Percentiles rank a stretch among this genome's conserved stretches.
phyloP scores from a whole-genome alignment of 2,797 vertebrate genomes.

The Siniperca obscura region DNA sequence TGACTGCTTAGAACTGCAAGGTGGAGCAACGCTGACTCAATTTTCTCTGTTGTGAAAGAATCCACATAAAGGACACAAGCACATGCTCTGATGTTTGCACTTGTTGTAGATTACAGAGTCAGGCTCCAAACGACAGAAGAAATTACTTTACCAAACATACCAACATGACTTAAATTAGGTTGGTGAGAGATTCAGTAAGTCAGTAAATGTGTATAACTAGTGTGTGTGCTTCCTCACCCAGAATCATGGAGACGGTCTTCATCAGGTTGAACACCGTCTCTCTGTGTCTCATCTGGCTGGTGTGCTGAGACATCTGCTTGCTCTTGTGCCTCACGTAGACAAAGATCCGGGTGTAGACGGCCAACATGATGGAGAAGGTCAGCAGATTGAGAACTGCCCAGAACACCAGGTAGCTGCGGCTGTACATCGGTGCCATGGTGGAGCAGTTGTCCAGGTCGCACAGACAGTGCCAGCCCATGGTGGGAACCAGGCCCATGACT shows the following conservation, averaged over 20 bases:
- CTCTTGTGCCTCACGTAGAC: slow-evolving; percentile 91
- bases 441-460: slow-evolving; percentile 88
- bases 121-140: background rate
- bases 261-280: slow-evolving; percentile 93
- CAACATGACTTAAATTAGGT: background rate
- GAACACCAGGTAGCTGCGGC: slow-evolving; percentile 92
- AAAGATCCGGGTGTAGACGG: slow-evolving; percentile 92
- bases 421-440: slow-evolving; percentile 94
- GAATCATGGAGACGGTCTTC: slow-evolving; percentile 93
- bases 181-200: background rate
- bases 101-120: background rate
- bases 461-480: slow-evolving; percentile 93
- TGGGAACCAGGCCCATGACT: slow-evolving; percentile 91
- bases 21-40: background rate
- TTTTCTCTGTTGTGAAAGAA: background rate
- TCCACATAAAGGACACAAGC: background rate
- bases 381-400: slow-evolving; percentile 93
- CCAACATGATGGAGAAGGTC: slow-evolving; percentile 92
- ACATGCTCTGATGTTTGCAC: background rate
- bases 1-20: background rate
- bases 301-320: slow-evolving; percentile 91
- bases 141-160: background rate
- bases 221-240: slow-evolving; percentile 85
- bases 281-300: slow-evolving; percentile 85
- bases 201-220: background rate